Base-by-base conservation (phyloP, 2,113 vertebrate species). In the Spermophilus dauricus region DNA sequence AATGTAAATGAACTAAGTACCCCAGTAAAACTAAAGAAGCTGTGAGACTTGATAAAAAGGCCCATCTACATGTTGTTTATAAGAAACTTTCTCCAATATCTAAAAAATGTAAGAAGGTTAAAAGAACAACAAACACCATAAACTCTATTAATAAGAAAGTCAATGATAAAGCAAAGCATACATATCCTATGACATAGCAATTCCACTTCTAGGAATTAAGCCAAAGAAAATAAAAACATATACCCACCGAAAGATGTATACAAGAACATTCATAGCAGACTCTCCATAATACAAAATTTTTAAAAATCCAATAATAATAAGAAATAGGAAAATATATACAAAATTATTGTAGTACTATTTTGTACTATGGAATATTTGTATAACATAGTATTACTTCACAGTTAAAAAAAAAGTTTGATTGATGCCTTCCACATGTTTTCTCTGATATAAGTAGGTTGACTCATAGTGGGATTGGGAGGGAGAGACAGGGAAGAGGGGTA, bases 1-100 rank as follows among this genome's bases (percentile, higher is more conserved):
- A 86, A 22, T 89, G 39, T 73, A 93, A 96, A 72, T 90, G 67
- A 13, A 39, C 24, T 92, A 65, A 86, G 24, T 1, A 72, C 14
- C n/a, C 22, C 32, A 26, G 72, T 78, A 32, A 34, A 95, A 92
- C 87, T 39, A 91, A 96, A 45, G 11, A 53, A 93, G 58, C n/a
- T 80, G 16, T 32, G 42, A 90, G 34, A 86, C 8, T 90, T 9
- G 12, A 75, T 90, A 90, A 86, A 81, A 96, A 90, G 39, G 75
- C 8, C 34, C 10, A 76, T 39, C 6, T 91, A 32, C 3, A 2
- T 75, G 1, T 88, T 80, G 26, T 69, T 81, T 94, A 65, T 10
- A 85, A 81, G 65, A 45, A 82, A 42, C 26, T 18, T 90, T 81
- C n/a, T 48, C 5, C 82, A 72, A 73, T 67, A 76, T n/a, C n/a